Evolutionary conservation across 2,888 invertebrate genomes (phyloP), one percentile per base, ranked within the genome.

Genomic region (Catocala sponsa): DNA sequence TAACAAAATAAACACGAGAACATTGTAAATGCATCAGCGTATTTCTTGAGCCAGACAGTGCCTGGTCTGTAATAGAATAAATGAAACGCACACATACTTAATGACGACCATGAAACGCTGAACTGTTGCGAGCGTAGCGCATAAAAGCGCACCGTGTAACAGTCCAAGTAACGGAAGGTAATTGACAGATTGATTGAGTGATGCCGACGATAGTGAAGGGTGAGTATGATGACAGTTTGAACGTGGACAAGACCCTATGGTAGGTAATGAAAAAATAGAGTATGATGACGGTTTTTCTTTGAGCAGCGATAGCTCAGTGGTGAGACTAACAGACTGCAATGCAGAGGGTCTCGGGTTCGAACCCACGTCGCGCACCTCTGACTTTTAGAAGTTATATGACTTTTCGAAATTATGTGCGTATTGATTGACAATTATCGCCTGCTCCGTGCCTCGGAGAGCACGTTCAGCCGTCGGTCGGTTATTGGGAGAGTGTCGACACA

Each of bases 141-240:
- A 69, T 78, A 79, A 77, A 74, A 76, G 79, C 79, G 63, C 59
- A 63, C 56, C 65, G 65, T 81, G 83, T 81, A 79, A 79, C 82
- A 77, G 81, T 76, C 82, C 75, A 72, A 74, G 76, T 76, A 76
- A 78, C 76, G 79, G 63, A 66, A 64, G 74, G 76, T 91, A 90
- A 90, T 90, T 91, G 91, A 92, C 91, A 91, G 88, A 85, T 85
- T 81, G 91, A 92, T 90, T 90, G 91, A 91, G 78, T 65, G 75
- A 59, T 71, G 57, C 64, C 70, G 65, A 71, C 74, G 61, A 71
- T 69, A 60, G 58, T 65, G 71, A 81, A 81, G 77, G 73, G 82
- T 68, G 71, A 63, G 63, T 71, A 62, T 50, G 15, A 51, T 52
- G 6, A 12, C 11, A 9, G 42, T 2, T 11, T 5, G 7, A 7